Evolutionary conservation across 2,797 vertebrate genomes (phyloP), one percentile per base, ranked within the genome.

Genomic region (Thalassophryne amazonica): DNA sequence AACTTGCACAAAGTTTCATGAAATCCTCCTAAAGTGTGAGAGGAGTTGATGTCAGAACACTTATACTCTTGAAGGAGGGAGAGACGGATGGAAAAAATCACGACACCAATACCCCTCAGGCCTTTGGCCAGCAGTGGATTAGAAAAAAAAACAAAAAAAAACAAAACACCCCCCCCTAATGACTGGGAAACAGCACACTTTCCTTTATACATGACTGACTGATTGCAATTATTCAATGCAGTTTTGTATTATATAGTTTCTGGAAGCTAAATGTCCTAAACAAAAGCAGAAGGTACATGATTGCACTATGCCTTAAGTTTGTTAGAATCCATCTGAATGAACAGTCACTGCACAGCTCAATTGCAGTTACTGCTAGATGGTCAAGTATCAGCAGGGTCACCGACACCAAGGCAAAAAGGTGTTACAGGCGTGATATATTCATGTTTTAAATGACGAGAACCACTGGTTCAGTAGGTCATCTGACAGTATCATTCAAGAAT

Each of bases 331-430:
- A 69, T 76, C 69, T 80, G 78, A 76, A 60, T 18, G 8, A 35
- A 35, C 34, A 52, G 42, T 36, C 56, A 59, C 73, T 57, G 60
- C 53, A 60, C 31, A 35, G 70, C 68, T 69, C 73, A 52, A 62
- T 80, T 79, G 78, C 69, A 68, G 61, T 66, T 54, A 63, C 57
- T 62, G 64, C 55, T 25, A 51, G 52, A 68, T 77, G 68, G 69
- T 79, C 69, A 73, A 55, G 52, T 76, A 59, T 82, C 76, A 77
- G 69, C 49, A 12, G 58, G 57, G 70, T 67, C 59, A 61, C 54
- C 29, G 11, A 38, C 37, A 34, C 19, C 1, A n/a, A 36, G 61
- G 56, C 56, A 27, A 31, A 45, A 31, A 62, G 31, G 45, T n/a
- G 54, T 31, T 50, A 40, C 3, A 1, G 33, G 6, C 27, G 18